phyloP scores from a whole-genome alignment of 1,140 invertebrate genomes.

The Thalassaphorura encarpata region DNA sequence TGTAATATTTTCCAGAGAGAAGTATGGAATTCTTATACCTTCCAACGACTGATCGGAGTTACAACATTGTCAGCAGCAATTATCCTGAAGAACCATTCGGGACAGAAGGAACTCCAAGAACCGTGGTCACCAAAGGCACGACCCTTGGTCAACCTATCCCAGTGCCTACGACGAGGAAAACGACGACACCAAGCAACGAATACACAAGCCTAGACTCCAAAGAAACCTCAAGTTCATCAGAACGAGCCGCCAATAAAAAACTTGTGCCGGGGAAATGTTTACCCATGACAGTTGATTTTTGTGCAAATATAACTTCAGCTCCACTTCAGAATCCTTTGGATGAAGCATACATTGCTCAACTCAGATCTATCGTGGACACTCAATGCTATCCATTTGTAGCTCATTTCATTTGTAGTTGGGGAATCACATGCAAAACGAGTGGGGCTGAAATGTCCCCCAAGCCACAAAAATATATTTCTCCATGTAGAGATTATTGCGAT shows the following conservation, averaged over 20 bases:
- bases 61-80: slow-evolving; percentile 11
- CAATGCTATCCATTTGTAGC: slow-evolving; percentile 32
- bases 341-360: slow-evolving; percentile 13
- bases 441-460: slow-evolving; percentile 6
- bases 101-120: no score
- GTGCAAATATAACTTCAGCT: slow-evolving; percentile 18
- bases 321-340: slow-evolving; percentile 21
- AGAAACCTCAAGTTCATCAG: background rate
- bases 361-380: slow-evolving; percentile 21
- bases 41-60: slow-evolving; percentile 29
- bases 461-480: slow-evolving; percentile 46
- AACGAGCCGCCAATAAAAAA: background rate
- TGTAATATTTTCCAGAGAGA: slow-evolving; percentile 17
- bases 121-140: no score
- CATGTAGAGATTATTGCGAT: slow-evolving; percentile 72
- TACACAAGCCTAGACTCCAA: background rate
- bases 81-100: no score
- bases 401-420: slow-evolving; percentile 31
- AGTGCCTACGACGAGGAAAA: no score
- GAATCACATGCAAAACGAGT: slow-evolving; percentile 19
- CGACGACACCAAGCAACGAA: no score
- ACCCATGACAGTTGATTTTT: slow-evolving; percentile 29
- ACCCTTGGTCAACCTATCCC: no score
- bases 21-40: slow-evolving; percentile 31
- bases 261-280: slow-evolving; percentile 7